These are phyloP conservation scores for Equus quagga DNA, from an alignment of 2,113 vertebrate genomes.

Conservation along the genomic window DNA sequence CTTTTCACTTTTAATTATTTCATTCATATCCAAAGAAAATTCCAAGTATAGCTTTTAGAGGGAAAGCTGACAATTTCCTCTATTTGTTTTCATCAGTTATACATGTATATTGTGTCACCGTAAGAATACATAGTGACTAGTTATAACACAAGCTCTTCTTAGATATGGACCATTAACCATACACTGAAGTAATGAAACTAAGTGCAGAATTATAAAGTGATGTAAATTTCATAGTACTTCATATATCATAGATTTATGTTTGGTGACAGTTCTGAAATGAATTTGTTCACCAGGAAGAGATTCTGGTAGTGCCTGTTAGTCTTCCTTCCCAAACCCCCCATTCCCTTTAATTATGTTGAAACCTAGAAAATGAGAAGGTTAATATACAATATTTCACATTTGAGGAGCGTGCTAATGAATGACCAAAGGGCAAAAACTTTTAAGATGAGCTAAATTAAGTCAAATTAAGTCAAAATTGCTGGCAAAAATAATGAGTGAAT, in stretches of 20 bases:
- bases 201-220: constrained; percentile 42
- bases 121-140: background rate
- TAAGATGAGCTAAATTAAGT: background rate
- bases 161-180: constrained; percentile 38
- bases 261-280: constrained; percentile 19
- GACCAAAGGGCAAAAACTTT: background rate
- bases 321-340: background rate
- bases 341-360: background rate
- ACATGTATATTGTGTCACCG: background rate
- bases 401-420: background rate
- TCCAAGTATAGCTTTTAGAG: background rate
- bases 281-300: background rate
- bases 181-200: background rate
- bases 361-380: background rate
- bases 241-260: constrained; percentile 36
- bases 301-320: background rate
- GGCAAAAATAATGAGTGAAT: background rate
- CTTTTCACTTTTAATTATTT: background rate
- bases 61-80: background rate
- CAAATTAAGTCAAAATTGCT: constrained; percentile 10
- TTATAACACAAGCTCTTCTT: constrained; percentile 11
- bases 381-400: constrained; percentile 23
- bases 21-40: background rate
- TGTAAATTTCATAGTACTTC: constrained; percentile 34
- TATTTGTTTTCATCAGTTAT: constrained; percentile 37